Base-by-base conservation (phyloP, 2,113 vertebrate genomes). In the Takifugu bimaculatus region DNA sequence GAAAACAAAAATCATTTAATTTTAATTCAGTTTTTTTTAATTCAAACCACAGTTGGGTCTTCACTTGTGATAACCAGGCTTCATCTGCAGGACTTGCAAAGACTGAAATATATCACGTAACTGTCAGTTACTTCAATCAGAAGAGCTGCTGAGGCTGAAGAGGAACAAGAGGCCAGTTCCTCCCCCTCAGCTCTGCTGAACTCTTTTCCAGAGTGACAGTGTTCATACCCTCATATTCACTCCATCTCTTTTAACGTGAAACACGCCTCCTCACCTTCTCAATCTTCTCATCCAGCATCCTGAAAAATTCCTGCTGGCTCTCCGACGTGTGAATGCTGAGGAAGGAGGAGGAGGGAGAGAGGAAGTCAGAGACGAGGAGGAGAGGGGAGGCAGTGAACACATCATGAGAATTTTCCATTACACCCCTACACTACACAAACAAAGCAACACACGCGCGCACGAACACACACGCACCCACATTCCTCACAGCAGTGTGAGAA, bases 271-370 rank as follows among this genome's bases (percentile, higher is more conserved):
- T 92, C 90, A 97, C 96, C 95, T 96, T 97, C 91, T 97, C 95
- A 74, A 98, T 99, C 89, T 99, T 99, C 90, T 99, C 96, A 88
- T 99, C 96, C 86, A 99, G 91, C 96, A 99, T 95, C 88, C 94
- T 93, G 92, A 99, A 99, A 89, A 99, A 99, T 85, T 99, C 97
- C 85, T 97, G 95, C 87, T 98, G 97, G 92, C 97, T 99, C 92
- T 99, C 97, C 63, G 97, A 99, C 83, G 95, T 95, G 90, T 98
- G 97, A 91, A 99, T 97, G 87, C 96, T 98, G 90, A 54, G 72
- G 63, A 82, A 56, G 29, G 67, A 71, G 70, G 26, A 91, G 72
- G 72, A 57, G 75, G 57, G 60, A 35, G 66, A 68, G 91, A 93
- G 80, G 78, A 77, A 78, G 77, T 68, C 73, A 57, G 60, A 66